Evolutionary conservation across 2,113 vertebrate species (phyloP).

Genomic region (Sphyrna mokarran): DNA sequence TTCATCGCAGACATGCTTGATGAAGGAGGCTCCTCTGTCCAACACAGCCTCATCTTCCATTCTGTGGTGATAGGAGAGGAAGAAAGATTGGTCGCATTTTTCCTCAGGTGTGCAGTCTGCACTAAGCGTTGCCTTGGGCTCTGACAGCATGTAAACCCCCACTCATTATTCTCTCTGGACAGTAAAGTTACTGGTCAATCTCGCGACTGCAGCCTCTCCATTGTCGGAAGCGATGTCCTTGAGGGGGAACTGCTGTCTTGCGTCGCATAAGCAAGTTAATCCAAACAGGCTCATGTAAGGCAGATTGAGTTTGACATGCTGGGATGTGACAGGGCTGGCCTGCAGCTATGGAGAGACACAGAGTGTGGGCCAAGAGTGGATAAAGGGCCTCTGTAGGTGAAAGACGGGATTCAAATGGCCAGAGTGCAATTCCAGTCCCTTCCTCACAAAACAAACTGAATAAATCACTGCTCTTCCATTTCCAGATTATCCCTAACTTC

Average conservation of each 20-base stretch:
- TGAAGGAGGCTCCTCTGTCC: constrained; percentile 90
- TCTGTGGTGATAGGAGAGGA: constrained; percentile 98
- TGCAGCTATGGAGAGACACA: background rate
- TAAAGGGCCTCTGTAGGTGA: background rate
- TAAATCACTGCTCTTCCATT: constrained; percentile 58
- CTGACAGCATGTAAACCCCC: background rate
- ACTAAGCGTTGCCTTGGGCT: constrained; percentile 51
- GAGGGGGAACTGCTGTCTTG: constrained; percentile 48
- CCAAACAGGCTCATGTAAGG: constrained; percentile 41
- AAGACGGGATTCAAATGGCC: constrained; percentile 9
- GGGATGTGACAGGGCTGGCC: constrained; percentile 42
- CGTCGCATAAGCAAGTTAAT: constrained; percentile 51
- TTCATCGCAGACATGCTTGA: constrained; percentile 89
- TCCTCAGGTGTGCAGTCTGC: constrained; percentile 75
- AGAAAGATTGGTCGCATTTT: constrained; percentile 94
- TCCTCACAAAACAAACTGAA: constrained; percentile 52
- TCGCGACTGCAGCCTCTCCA: constrained; percentile 44
- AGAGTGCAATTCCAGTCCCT: constrained; percentile 41
- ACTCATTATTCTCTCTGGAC: background rate
- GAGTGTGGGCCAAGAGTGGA: too few species aligned
- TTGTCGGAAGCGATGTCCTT: constrained; percentile 52
- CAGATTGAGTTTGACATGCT: constrained; percentile 52
- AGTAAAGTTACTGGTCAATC: background rate
- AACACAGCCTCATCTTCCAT: constrained; percentile 98
- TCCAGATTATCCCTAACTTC: constrained; percentile 52